These are phyloP conservation scores for Charaxes varanes DNA, from an alignment of 1,140 invertebrate species.

Conservation along the genomic window DNA sequence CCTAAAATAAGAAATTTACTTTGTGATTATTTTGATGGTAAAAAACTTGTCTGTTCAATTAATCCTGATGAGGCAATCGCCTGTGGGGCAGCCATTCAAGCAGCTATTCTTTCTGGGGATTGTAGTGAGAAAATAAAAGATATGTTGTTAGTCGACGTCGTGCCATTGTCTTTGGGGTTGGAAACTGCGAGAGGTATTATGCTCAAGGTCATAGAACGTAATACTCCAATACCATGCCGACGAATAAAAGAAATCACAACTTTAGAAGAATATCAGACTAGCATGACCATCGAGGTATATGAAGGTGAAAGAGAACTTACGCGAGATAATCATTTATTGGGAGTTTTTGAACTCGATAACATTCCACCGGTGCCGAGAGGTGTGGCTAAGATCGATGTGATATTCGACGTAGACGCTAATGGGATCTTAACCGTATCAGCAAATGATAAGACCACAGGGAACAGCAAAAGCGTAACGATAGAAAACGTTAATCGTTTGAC, in stretches of 20 bases:
- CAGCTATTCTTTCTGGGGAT: constrained; percentile 66
- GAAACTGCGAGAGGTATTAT: constrained; percentile 77
- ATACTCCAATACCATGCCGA: constrained; percentile 80
- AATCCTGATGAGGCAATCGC: constrained; percentile 74
- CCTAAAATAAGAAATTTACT: constrained; percentile 72
- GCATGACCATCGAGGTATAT: constrained; percentile 52
- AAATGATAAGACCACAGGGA: constrained; percentile 61
- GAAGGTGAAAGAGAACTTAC: constrained; percentile 51
- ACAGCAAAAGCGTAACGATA: constrained; percentile 62
- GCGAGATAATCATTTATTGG: constrained; percentile 48
- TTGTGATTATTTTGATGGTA: constrained; percentile 55
- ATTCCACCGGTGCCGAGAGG: constrained; percentile 50
- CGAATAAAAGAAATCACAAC: constrained; percentile 49
- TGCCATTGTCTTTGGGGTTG: constrained; percentile 76
- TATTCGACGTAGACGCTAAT: constrained; percentile 45
- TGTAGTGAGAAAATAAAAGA: constrained; percentile 64
- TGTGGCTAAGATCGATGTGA: constrained; percentile 43
- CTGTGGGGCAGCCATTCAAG: constrained; percentile 69
- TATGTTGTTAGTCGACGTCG: constrained; percentile 72
- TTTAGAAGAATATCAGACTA: constrained; percentile 45
- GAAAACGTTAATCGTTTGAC: constrained; percentile 63
- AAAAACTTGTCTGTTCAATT: constrained; percentile 58
- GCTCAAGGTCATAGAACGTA: constrained; percentile 78
- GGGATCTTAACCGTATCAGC: constrained; percentile 73
- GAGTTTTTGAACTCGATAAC: constrained; percentile 40